Evolutionary conservation across 2,113 vertebrate species (phyloP).

Genomic region (Notothenia rossii): DNA sequence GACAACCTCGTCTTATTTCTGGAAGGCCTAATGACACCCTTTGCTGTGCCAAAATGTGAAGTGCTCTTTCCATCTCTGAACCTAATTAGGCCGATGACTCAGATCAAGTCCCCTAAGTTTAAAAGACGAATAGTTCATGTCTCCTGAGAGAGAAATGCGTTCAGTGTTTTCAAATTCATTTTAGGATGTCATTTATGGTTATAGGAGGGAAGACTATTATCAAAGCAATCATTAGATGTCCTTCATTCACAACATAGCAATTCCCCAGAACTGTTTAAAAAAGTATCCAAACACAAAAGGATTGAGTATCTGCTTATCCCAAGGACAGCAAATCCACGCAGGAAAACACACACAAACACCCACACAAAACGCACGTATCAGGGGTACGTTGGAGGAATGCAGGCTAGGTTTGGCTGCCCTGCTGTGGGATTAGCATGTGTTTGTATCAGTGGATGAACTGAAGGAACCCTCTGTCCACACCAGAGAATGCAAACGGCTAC

Average conservation of each 20-base stretch:
- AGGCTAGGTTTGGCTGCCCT: neutral
- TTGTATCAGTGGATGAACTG: neutral
- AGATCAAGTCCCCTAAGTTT: constrained; percentile 34
- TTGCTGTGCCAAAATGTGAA: constrained; percentile 32
- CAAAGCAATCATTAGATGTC: neutral
- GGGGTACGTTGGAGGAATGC: constrained; percentile 47
- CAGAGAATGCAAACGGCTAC: constrained; percentile 3
- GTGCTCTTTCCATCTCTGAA: constrained; percentile 35
- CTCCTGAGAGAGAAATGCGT: constrained; percentile 14
- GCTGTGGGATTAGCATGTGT: constrained; percentile 15
- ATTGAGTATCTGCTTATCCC: constrained; percentile 3
- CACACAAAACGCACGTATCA: constrained; percentile 24
- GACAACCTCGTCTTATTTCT: constrained; percentile 27
- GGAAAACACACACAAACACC: neutral
- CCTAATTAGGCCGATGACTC: constrained; percentile 51
- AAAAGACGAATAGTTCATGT: constrained; percentile 19
- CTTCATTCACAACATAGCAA: neutral
- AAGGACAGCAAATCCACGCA: neutral
- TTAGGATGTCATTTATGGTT: neutral
- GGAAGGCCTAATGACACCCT: constrained; percentile 24
- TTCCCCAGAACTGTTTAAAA: neutral
- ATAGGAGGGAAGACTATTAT: neutral
- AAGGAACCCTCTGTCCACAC: constrained; percentile 8
- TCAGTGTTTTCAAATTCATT: constrained; percentile 5
- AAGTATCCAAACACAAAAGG: neutral